phyloP scores from a whole-genome alignment of 2,888 invertebrate genomes.

The Ophion slaviceki region DNA sequence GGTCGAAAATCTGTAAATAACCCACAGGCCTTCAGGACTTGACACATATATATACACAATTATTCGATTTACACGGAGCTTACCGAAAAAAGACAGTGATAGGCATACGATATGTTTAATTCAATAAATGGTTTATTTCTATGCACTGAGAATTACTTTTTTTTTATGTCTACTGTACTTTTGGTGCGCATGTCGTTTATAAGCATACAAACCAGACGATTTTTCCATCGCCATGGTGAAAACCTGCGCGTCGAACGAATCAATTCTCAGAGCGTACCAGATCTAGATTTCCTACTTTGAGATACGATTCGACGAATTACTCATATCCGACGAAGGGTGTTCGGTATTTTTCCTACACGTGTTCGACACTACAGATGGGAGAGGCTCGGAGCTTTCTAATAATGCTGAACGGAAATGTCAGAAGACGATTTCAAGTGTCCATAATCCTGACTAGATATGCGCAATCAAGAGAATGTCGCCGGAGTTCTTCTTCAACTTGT shows the following conservation, averaged over 20 bases:
- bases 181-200: constrained; percentile 37
- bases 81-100: constrained; percentile 50
- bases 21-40: constrained; percentile 49
- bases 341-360: constrained; percentile 24
- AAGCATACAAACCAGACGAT: constrained; percentile 9
- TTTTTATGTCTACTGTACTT: constrained; percentile 65
- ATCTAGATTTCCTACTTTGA: background rate
- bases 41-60: constrained; percentile 20
- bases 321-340: background rate
- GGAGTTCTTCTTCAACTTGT: background rate
- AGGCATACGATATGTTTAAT: constrained; percentile 51
- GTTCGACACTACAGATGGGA: background rate
- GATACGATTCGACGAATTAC: background rate
- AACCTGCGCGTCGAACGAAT: background rate
- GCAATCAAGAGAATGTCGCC: background rate
- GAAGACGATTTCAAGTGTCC: background rate
- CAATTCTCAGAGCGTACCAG: background rate
- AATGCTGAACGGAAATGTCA: background rate
- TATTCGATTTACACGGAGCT: constrained; percentile 32
- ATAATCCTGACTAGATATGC: background rate
- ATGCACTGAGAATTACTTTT: constrained; percentile 65
- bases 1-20: constrained; percentile 57
- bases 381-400: background rate
- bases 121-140: constrained; percentile 60
- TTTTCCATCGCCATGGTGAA: constrained; percentile 1